Evolutionary conservation across 2,888 invertebrate genomes (phyloP).

Genomic region (Allacma fusca): DNA sequence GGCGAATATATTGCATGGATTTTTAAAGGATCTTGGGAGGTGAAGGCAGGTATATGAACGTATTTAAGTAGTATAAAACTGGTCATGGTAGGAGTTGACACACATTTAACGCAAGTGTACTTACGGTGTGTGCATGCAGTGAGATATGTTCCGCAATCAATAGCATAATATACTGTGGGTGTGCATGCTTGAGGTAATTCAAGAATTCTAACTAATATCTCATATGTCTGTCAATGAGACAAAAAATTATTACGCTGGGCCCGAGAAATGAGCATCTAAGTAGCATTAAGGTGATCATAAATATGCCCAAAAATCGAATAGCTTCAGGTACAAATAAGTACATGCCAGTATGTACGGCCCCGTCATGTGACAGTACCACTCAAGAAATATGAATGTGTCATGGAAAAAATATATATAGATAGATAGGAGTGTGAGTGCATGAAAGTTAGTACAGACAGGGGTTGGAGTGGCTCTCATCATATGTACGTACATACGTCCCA

Average conservation of each 20-base stretch:
- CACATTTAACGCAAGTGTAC: constrained; percentile 16
- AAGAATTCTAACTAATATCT: not conserved
- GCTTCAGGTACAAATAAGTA: not conserved
- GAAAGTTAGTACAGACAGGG: not conserved
- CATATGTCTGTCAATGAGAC: not conserved
- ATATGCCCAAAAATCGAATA: not conserved
- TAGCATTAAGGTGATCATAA: constrained; percentile 2
- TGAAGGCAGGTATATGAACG: constrained; percentile 17
- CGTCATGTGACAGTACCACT: not conserved
- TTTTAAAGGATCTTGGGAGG: constrained; percentile 25
- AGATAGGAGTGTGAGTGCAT: not conserved
- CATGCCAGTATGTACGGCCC: not conserved
- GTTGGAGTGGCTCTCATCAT: not conserved
- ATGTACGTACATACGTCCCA: not conserved
- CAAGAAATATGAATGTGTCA: not conserved
- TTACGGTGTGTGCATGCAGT: not conserved
- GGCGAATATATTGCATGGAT: constrained; percentile 10
- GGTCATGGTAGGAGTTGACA: constrained; percentile 27
- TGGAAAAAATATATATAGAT: not conserved
- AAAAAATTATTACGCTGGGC: constrained; percentile 1
- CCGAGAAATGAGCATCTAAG: constrained; percentile 21
- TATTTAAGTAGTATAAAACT: constrained; percentile 17
- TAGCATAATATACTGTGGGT: not conserved
- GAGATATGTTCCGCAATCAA: constrained; percentile 5
- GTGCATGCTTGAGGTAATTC: not conserved